phyloP scores from a whole-genome alignment of 2,113 vertebrate genomes.

The Sinocyclocheilus anophthalmus region DNA sequence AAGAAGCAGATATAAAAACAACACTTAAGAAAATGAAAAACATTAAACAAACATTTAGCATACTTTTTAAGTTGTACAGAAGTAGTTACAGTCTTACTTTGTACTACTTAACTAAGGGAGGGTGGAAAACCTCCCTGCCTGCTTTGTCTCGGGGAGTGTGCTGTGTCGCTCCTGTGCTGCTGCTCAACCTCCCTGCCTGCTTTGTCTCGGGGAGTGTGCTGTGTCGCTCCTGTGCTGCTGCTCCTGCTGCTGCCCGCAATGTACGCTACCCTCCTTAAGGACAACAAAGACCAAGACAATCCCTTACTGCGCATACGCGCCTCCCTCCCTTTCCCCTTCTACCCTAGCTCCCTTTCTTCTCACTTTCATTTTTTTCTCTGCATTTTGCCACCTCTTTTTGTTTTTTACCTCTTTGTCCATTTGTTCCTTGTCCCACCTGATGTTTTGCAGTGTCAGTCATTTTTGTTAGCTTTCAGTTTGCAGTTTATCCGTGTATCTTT shows the following conservation, averaged over 20 bases:
- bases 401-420: slow-evolving; percentile 27
- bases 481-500: background rate
- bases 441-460: background rate
- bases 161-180: slow-evolving; percentile 70
- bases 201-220: slow-evolving; percentile 71
- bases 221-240: slow-evolving; percentile 71
- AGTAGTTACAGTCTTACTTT: background rate
- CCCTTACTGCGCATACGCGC: slow-evolving; percentile 45
- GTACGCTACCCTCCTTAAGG: slow-evolving; percentile 57
- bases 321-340: slow-evolving; percentile 20
- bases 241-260: slow-evolving; percentile 64
- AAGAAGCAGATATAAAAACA: background rate
- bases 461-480: slow-evolving; percentile 12
- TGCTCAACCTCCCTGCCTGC: slow-evolving; percentile 71
- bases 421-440: background rate
- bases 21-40: background rate
- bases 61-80: background rate
- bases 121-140: slow-evolving; percentile 69
- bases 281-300: slow-evolving; percentile 54
- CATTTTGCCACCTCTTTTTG: slow-evolving; percentile 30
- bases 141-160: slow-evolving; percentile 71
- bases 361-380: slow-evolving; percentile 20
- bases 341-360: background rate
- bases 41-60: background rate
- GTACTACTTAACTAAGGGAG: slow-evolving; percentile 63